Conservation (phyloP, 2,797 vertebrate genomes). For the Amphiprion clarkii region DNA sequence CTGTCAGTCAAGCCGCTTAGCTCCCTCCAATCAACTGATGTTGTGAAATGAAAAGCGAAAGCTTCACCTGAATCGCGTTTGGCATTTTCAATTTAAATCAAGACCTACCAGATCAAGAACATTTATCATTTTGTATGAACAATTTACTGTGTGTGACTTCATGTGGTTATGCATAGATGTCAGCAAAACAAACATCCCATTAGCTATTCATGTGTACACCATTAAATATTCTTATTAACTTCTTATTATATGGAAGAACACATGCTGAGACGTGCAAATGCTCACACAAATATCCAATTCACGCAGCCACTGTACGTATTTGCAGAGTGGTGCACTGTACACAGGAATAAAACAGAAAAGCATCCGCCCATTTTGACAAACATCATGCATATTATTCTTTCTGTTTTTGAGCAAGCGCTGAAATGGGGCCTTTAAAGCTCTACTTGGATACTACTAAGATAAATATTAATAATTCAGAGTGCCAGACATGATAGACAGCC, state of each 20-base stretch:
- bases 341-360: background rate
- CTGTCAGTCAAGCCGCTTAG: slow-evolving; percentile 44
- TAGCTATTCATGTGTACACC: slow-evolving; percentile 39
- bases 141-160: slow-evolving; percentile 12
- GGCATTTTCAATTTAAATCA: slow-evolving; percentile 50
- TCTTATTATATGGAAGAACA: slow-evolving; percentile 20
- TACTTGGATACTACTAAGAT: slow-evolving; percentile 26
- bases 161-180: slow-evolving; percentile 16
- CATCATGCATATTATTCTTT: slow-evolving; percentile 31
- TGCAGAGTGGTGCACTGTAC: slow-evolving; percentile 18
- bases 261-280: slow-evolving; percentile 9
- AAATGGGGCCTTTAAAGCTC: slow-evolving; percentile 49
- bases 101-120: slow-evolving; percentile 17
- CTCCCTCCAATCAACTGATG: slow-evolving; percentile 31
- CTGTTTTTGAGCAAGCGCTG: slow-evolving; percentile 22
- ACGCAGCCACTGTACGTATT: slow-evolving; percentile 17
- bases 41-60: slow-evolving; percentile 46
- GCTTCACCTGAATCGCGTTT: slow-evolving; percentile 36
- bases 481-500: slow-evolving; percentile 43
- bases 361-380: slow-evolving; percentile 27
- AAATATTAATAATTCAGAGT: slow-evolving; percentile 57
- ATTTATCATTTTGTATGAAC: slow-evolving; percentile 21
- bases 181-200: slow-evolving; percentile 33
- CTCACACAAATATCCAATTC: slow-evolving; percentile 35
- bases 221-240: slow-evolving; percentile 35